Evolutionary conservation across 2,113 vertebrate genomes (phyloP).

Genomic region (Phrynosoma blainvillii): DNA sequence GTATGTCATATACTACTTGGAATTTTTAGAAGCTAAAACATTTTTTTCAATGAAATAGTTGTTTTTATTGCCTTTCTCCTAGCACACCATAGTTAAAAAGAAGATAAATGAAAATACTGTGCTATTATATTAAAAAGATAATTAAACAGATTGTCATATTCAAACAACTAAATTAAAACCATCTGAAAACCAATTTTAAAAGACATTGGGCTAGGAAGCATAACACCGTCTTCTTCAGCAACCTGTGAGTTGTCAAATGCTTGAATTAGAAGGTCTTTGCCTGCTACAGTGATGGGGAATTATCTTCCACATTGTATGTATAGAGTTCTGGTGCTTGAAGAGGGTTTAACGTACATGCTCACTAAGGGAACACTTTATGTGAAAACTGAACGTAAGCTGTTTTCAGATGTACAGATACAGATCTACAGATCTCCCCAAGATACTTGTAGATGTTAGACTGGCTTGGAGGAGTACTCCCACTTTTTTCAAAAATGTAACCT

Average conservation of each 20-base stretch:
- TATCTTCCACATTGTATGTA: not conserved
- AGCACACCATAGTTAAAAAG: too few species aligned
- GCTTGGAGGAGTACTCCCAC: not conserved
- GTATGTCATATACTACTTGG: conserved; percentile 69
- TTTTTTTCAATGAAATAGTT: not conserved
- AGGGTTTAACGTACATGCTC: not conserved
- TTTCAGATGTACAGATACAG: not conserved
- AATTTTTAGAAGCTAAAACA: not conserved
- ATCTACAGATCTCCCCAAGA: not conserved
- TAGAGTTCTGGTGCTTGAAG: not conserved
- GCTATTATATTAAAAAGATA: not conserved
- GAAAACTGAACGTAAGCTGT: not conserved
- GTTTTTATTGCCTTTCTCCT: too few species aligned
- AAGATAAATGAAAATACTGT: not conserved
- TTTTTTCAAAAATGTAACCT: not conserved
- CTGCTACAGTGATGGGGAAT: not conserved
- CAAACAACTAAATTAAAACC: too few species aligned
- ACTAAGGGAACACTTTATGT: not conserved
- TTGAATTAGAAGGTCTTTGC: not conserved
- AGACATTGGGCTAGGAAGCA: too few species aligned
- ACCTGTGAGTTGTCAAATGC: too few species aligned
- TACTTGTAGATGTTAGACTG: not conserved
- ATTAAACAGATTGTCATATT: too few species aligned
- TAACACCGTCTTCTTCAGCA: too few species aligned
- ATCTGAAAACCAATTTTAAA: not conserved